Evolutionary conservation across 2,113 vertebrate species (phyloP).

Genomic region (Hippocampus guttulatus): DNA sequence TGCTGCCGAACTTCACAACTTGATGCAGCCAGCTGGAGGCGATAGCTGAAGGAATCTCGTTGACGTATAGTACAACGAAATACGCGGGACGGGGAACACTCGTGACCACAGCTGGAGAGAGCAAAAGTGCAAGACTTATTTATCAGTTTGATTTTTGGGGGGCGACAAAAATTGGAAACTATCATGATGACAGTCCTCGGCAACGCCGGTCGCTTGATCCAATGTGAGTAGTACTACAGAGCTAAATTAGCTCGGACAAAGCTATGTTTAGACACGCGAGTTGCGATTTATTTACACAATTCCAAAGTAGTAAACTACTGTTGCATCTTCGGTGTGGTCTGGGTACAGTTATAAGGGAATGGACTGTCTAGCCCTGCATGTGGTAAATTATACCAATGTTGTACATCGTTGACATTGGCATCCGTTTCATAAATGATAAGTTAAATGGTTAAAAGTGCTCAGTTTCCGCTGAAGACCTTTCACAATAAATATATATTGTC

Average conservation of each 20-base stretch:
- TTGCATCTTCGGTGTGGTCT: neutral
- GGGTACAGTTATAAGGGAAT: neutral
- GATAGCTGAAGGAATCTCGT: constrained; percentile 48
- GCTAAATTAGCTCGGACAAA: constrained; percentile 6
- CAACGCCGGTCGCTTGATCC: constrained; percentile 55
- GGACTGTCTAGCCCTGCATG: neutral
- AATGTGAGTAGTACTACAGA: constrained; percentile 57
- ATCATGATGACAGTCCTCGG: constrained; percentile 64
- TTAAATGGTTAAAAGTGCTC: accelerated
- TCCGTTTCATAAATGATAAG: constrained; percentile 16
- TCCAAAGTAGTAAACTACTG: neutral
- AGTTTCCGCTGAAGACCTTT: constrained; percentile 10
- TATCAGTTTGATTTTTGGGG: neutral
- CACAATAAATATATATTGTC: neutral
- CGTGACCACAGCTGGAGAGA: neutral
- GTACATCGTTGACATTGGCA: constrained; percentile 49
- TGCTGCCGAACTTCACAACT: neutral
- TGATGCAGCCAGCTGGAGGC: neutral
- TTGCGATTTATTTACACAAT: neutral
- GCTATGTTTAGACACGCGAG: neutral
- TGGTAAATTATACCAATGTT: neutral
- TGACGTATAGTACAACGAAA: neutral
- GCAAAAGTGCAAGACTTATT: neutral
- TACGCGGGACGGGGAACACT: neutral
- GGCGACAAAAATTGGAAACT: neutral